These are phyloP conservation scores for Drosophila gunungcola DNA, from an alignment of 1,140 invertebrate genomes.

Conservation along the genomic window DNA sequence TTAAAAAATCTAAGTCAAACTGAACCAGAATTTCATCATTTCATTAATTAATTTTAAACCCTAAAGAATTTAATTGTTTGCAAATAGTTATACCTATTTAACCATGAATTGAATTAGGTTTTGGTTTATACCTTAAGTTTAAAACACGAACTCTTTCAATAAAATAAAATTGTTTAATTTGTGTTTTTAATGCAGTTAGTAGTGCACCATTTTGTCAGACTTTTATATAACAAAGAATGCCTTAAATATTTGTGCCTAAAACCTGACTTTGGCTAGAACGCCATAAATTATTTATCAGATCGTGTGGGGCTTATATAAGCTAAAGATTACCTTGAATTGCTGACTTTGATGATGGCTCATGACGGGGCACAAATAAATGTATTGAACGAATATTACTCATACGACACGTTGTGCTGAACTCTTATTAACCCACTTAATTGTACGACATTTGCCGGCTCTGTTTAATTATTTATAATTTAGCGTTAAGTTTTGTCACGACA, in stretches of 20 bases:
- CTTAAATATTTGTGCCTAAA: constrained; percentile 3
- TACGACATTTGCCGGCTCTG: constrained; percentile 37
- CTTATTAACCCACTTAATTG: constrained; percentile 53
- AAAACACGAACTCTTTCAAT: background rate
- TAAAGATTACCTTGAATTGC: constrained; percentile 5
- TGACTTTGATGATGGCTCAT: constrained; percentile 38
- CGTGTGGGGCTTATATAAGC: constrained; percentile 7
- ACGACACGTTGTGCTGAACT: constrained; percentile 26
- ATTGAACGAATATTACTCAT: constrained; percentile 42
- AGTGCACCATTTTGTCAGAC: background rate
- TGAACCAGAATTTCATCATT: constrained; percentile 1
- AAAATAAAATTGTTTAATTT: too few relatives aligned
- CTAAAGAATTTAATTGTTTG: too few relatives aligned
- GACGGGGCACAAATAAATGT: constrained; percentile 27
- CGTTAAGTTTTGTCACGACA: constrained; percentile 29
- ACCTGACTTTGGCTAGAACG: background rate
- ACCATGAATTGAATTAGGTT: too few relatives aligned
- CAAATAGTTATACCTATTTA: too few relatives aligned
- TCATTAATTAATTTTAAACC: background rate
- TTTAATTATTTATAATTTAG: constrained; percentile 55
- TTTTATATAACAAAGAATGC: background rate
- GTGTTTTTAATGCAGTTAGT: background rate
- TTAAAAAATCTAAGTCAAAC: too few relatives aligned
- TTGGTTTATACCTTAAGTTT: background rate
- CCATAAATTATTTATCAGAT: constrained; percentile 13